phyloP scores from a whole-genome alignment of 2,113 vertebrate species.

The Petromus typicus region DNA sequence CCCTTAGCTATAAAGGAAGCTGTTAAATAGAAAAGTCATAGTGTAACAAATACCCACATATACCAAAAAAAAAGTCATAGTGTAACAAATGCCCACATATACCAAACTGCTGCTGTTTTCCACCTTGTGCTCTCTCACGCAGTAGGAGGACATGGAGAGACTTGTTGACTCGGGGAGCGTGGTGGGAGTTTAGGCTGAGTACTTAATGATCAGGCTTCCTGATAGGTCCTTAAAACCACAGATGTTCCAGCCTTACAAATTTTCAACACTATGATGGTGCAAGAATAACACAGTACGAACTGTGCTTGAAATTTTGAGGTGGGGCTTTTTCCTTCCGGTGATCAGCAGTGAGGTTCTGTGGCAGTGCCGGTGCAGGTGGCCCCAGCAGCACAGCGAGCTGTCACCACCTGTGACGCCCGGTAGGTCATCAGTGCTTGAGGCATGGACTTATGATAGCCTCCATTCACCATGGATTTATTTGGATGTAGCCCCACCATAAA shows the following conservation, averaged over 20 bases:
- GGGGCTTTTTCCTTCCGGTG: too few species aligned
- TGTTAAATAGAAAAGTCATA: neutral
- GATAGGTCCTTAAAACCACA: neutral
- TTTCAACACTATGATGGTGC: too few species aligned
- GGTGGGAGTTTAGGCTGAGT: neutral
- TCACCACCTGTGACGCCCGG: neutral
- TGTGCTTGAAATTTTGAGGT: neutral
- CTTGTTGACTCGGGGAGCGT: neutral
- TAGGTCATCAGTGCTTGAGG: neutral
- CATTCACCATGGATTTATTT: neutral
- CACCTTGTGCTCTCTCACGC: too few species aligned
- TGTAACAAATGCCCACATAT: too few species aligned
- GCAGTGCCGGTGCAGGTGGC: neutral
- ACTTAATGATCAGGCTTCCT: neutral
- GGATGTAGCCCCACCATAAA: neutral
- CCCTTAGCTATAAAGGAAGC: neutral
- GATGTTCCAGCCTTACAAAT: neutral
- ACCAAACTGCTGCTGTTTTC: too few species aligned
- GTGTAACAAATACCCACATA: neutral
- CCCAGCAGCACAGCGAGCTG: neutral
- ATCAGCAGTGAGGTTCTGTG: neutral
- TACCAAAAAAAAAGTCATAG: too few species aligned
- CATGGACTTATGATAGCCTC: neutral
- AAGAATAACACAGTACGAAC: neutral
- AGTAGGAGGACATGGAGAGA: too few species aligned